A percentile compares a stretch with the other conserved stretches of the same genome.
These are phyloP conservation scores for Oreochromis tanganicae DNA, from an alignment of 2,113 vertebrate species.

Conservation along the genomic window DNA sequence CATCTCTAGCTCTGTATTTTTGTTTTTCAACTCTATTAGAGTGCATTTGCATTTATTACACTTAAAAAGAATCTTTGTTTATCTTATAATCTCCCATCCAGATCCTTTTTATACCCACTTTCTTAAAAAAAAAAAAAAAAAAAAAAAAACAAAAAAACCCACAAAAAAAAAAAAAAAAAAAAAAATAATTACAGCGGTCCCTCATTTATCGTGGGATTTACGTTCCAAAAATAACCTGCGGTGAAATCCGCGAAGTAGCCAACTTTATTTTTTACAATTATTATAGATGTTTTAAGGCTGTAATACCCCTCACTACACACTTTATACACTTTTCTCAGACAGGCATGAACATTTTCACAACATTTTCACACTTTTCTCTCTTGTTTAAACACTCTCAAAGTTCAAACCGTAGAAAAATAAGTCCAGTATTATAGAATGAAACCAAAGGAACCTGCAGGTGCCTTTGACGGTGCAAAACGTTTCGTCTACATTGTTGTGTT, in stretches of 20 bases:
- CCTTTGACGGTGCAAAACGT: neutral
- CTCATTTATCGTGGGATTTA: neutral
- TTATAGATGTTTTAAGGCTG: neutral
- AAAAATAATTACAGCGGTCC: neutral
- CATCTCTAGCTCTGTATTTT: neutral
- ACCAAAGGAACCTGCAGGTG: neutral
- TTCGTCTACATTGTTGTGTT: neutral
- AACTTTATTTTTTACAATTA: neutral
- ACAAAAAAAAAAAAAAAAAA: too few species aligned
- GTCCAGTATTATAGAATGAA: neutral
- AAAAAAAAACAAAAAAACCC: too few species aligned
- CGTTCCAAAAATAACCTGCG: fast-evolving
- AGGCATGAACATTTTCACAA: neutral
- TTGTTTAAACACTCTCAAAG: neutral
- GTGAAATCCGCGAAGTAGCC: neutral
- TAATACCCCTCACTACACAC: neutral
- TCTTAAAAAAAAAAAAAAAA: neutral
- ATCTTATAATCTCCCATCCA: neutral
- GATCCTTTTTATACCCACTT: neutral
- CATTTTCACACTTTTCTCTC: neutral
- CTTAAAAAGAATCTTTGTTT: neutral
- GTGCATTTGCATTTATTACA: neutral
- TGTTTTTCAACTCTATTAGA: neutral
- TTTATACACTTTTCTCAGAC: neutral
- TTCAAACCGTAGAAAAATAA: neutral